Conservation (phyloP, 2,888 invertebrate genomes). For the Platynereis dumerilii region DNA sequence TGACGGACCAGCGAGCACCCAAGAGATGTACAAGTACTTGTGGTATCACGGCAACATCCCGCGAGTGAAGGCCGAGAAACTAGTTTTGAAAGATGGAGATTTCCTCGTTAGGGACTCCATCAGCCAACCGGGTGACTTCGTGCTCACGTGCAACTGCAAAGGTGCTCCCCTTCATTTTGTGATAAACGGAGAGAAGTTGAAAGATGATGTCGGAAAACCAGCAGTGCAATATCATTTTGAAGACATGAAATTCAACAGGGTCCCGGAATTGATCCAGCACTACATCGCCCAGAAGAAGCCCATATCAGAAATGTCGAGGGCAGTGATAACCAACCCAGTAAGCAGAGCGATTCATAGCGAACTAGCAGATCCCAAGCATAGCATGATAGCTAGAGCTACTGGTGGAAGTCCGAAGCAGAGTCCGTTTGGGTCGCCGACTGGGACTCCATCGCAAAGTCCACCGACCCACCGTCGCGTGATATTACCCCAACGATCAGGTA, state of each 20-base stretch:
- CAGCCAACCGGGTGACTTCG: slow-evolving; percentile 92
- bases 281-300: slow-evolving; percentile 90
- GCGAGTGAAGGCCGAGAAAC: slow-evolving; percentile 27
- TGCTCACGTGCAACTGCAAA: slow-evolving; percentile 86
- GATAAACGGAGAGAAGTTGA: slow-evolving; percentile 71
- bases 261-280: slow-evolving; percentile 90
- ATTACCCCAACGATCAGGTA: slow-evolving; percentile 44
- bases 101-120: slow-evolving; percentile 92
- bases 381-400: neutral
- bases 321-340: slow-evolving; percentile 71
- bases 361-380: slow-evolving; percentile 9
- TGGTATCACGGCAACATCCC: slow-evolving; percentile 38
- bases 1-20: slow-evolving; percentile 4
- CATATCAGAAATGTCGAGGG: slow-evolving; percentile 87
- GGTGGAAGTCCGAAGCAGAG: slow-evolving; percentile 12
- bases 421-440: slow-evolving; percentile 46
- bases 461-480: slow-evolving; percentile 33
- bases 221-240: slow-evolving; percentile 89
- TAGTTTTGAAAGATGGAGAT: slow-evolving; percentile 71
- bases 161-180: slow-evolving; percentile 87
- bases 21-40: slow-evolving; percentile 24
- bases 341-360: slow-evolving; percentile 16
- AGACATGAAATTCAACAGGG: slow-evolving; percentile 90
- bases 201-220: slow-evolving; percentile 44
- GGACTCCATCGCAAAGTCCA: slow-evolving; percentile 48